Evolutionary conservation across 2,888 invertebrate genomes (phyloP), one percentile per base, ranked within the genome.

Genomic region (Carpatolechia fugitivella): DNA sequence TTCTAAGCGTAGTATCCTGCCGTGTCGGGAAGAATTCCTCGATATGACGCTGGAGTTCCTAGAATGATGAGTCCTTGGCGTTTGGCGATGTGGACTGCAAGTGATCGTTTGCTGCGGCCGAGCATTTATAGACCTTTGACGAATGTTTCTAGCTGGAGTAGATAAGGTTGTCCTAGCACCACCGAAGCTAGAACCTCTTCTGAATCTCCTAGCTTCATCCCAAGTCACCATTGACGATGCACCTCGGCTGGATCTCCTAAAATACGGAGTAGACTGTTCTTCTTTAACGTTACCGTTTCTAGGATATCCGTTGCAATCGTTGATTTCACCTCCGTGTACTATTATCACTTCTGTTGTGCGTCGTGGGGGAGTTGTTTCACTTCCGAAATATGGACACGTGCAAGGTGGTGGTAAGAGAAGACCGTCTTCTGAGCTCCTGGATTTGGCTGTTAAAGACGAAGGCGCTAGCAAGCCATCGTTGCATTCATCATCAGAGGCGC

Each of bases 1-100:
- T 78, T 99, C 98, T 52, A 97, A 92, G 3, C 96, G 92, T 53
- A 98, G 93, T 70, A 95, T 96, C 56, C 96, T 91, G 0, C 96
- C 96, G 72, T 96, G 96, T 0, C 96, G 92, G 0, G 95, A 95
- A 0, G 95, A 95, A 70, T 95, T 95, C 54, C 95, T 90, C 5
- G 95, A 96, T 51, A 96, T 94, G 0, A 96, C 94, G 77, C 95
- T 95, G 16, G 96, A 95, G 64, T 95, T 96, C 54, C 96, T 90
- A 10, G 95, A 94, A 77, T 95, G 95, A 70, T 95, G 95, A 0
- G 93, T 92, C 55, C 95, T 91, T 0, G 92, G 92, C 2, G 92
- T 88, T 60, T 91, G 91, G 0, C 89, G 78, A 51, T 86, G 85
- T 29, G 86, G 83, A 57, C 80, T 84, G 0, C 80, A 67, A n/a